Evolutionary conservation across 1,140 invertebrate species (phyloP), one percentile per base, ranked within the genome.

Genomic region (Trachymyrmex cornetzi): DNA sequence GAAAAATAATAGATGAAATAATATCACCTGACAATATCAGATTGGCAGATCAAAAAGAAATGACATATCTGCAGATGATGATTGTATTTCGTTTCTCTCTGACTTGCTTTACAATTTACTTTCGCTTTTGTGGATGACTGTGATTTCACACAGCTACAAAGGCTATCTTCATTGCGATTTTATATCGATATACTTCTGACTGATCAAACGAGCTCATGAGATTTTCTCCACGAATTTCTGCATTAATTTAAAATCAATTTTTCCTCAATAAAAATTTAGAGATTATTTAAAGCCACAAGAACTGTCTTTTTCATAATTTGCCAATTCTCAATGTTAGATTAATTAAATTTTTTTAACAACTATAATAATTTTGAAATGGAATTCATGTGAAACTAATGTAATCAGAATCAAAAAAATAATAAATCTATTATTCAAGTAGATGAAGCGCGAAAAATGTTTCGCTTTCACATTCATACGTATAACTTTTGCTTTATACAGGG

Each of bases 211-310:
- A 14, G 6, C 1, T 22, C 3, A 34, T 57, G 11, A 75, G 34
- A 55, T 57, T 61, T 61, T 16, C 4, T 44, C 38, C 11, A 2
- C 22, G 1, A 27, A 64, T 30, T n/a, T 11, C 11, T 64, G 5
- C 16, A 64, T 64, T 81, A 71, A 67, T 55, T 69, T 69, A 3
- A 14, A 71, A 12, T 53, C 14, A 19, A 71, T 71, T 71, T 3
- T 57, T 72, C 2, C 7, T 53, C 7, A 11, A 55, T n/a, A 30
- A 24, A 77, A n/a, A 27, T 44, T 34, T 75, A 50, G 16, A 1
- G 6, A 53, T 72, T 57, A 11, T 12, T 44, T 44, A 44, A 44
- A 44, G 0, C 7, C 7, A 16, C 5, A 22, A 38, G n/a, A n/a
- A 66, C 5, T n/a, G 14, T 38, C 2, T 57, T 34, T 72, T 53